Evolutionary conservation across 2,113 vertebrate species (phyloP).

Genomic region (Chrysochloris asiatica): DNA sequence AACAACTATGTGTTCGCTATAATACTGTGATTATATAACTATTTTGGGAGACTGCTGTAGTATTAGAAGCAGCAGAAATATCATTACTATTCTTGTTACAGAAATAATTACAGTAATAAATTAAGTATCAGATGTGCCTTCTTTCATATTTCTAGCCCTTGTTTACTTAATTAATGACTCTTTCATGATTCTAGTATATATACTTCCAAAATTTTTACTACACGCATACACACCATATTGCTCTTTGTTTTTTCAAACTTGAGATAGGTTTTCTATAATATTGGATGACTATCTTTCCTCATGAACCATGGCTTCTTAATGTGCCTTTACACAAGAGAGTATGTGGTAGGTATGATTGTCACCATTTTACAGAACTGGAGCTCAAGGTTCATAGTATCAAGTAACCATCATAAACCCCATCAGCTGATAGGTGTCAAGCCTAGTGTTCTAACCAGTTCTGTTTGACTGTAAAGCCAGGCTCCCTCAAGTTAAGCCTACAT

Average conservation of each 20-base stretch:
- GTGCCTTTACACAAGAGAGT: background rate
- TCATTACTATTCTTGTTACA: background rate
- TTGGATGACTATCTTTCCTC: background rate
- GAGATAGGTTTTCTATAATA: background rate
- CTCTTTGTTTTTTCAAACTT: background rate
- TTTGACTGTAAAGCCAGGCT: background rate
- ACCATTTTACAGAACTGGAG: background rate
- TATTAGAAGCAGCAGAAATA: background rate
- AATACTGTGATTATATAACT: too few relatives aligned
- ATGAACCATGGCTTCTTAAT: background rate
- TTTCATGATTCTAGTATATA: background rate
- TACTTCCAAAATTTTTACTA: background rate
- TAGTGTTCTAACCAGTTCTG: background rate
- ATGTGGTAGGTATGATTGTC: fast-evolving
- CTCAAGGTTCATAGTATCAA: background rate
- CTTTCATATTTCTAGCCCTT: background rate
- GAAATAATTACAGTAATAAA: background rate
- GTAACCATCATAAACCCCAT: background rate
- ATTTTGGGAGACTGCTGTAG: too few relatives aligned
- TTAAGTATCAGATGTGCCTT: background rate
- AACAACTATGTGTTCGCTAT: too few relatives aligned
- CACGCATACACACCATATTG: too few relatives aligned
- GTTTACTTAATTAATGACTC: background rate
- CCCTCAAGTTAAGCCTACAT: background rate
- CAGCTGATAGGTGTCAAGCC: background rate